phyloP scores from a whole-genome alignment of 2,888 invertebrate genomes.

The Melipona bicolor region DNA sequence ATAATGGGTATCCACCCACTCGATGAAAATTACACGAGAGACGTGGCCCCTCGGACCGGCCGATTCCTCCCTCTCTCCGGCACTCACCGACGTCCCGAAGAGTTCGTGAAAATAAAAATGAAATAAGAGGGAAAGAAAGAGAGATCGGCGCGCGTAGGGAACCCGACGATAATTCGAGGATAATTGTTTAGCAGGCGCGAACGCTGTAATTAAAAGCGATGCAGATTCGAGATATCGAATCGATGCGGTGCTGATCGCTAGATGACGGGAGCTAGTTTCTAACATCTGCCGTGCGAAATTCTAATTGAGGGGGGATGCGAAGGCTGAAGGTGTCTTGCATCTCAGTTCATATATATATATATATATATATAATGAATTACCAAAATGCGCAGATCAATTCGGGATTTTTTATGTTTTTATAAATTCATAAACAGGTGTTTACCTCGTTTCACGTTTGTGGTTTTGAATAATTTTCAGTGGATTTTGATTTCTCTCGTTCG shows the following conservation, averaged over 20 bases:
- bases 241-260: not conserved
- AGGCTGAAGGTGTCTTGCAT: not conserved
- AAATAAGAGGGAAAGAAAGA: not conserved
- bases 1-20: conserved; percentile 76
- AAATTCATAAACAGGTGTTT: no score
- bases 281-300: conserved; percentile 4
- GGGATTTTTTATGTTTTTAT: no score
- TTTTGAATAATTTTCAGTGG: no score
- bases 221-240: conserved; percentile 44
- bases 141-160: conserved; percentile 12
- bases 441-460: no score
- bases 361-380: no score
- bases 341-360: not conserved
- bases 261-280: conserved; percentile 14
- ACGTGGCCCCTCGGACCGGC: conserved; percentile 42
- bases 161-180: conserved; percentile 21
- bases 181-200: conserved; percentile 68
- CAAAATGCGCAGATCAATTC: no score
- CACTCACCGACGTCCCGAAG: conserved; percentile 15
- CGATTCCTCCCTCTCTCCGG: conserved; percentile 11
- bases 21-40: conserved; percentile 74
- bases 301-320: not conserved
- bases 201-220: conserved; percentile 64
- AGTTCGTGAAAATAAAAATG: conserved; percentile 32
- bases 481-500: no score